Base-by-base conservation (phyloP, 2,888 invertebrate species). In the Macrophya alboannulata region DNA sequence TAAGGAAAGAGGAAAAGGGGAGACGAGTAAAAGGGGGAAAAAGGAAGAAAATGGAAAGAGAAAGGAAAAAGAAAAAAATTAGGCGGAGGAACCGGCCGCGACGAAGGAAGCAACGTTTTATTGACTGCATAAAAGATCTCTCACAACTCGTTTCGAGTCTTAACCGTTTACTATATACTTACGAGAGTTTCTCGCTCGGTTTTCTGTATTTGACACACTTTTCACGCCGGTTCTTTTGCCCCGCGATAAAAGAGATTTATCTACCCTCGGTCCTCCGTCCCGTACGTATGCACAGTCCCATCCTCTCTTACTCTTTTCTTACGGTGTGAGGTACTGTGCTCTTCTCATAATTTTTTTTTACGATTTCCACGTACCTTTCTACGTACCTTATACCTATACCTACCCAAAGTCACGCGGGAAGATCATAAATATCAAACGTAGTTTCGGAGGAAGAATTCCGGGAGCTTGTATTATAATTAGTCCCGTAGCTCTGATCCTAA, bases 191-290 rank as follows among this genome's bases (percentile, higher is more conserved):
- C 68, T 83, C 71, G 83, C 31, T 68, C 71, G 83, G 68, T 83
- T 83, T 83, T 83, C 83, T 83, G 68, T 68, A 83, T 83, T 83
- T 83, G 83, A 83, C 83, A 83, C 83, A 83, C 83, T 83, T 83
- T 83, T 83, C 83, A 83, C 83, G 48, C 71, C 48, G 45, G 31
- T 83, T 51, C 68, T 45, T 83, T 48, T 43, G 25, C 21, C 48
- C 48, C 68, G 68, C 68, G 83, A 83, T 83, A 83, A 83, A 83
- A 83, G 83, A 83, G 83, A 83, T 83, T 83, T 83, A 83, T 83
- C 83, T 83, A 17, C 51, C 65, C 37, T 48, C 68, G 37, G 68
- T 17, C 68, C 68, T 21, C 48, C 37, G 48, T 17, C 15, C 59
- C n/a, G 21, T n/a, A 37, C 76, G 45, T 37, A 17, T n/a, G n/a